Percentiles rank a stretch among this genome's conserved stretches.
Conservation (phyloP, 2,113 vertebrate species). For the Anolis carolinensis region DNA sequence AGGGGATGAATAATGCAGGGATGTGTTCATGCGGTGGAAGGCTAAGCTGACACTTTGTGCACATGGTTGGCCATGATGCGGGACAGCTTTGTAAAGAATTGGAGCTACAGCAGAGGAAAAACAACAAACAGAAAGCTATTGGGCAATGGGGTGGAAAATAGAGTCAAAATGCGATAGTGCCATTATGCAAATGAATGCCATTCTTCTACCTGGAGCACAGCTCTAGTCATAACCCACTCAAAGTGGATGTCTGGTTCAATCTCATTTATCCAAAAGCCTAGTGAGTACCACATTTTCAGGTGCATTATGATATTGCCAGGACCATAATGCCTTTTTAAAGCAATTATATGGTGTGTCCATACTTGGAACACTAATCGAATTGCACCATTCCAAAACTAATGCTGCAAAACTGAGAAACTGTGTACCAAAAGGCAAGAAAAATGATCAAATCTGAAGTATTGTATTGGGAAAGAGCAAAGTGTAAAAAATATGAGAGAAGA, state of each 20-base stretch:
- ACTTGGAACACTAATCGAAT: neutral
- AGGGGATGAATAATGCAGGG: conserved; percentile 9
- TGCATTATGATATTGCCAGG: neutral
- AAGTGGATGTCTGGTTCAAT: neutral
- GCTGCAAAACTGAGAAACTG: neutral
- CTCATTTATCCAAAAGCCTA: neutral
- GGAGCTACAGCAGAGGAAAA: neutral
- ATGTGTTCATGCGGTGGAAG: neutral
- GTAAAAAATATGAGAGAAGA: neutral
- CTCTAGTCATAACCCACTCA: neutral
- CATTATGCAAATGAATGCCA: neutral
- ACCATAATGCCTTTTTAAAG: neutral
- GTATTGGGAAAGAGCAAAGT: neutral
- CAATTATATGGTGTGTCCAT: neutral
- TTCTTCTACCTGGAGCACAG: neutral
- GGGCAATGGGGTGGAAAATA: neutral
- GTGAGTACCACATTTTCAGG: neutral
- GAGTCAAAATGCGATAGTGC: neutral
- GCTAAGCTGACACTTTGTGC: neutral
- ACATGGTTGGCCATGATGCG: neutral
- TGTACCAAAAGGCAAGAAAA: neutral
- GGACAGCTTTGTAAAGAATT: conserved; percentile 4
- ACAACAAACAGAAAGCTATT: neutral
- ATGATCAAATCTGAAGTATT: neutral
- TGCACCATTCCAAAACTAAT: neutral